A percentile compares a stretch with the other conserved stretches of the same genome.
phyloP scores from a whole-genome alignment of 1,140 invertebrate genomes.

The Ruditapes philippinarum region DNA sequence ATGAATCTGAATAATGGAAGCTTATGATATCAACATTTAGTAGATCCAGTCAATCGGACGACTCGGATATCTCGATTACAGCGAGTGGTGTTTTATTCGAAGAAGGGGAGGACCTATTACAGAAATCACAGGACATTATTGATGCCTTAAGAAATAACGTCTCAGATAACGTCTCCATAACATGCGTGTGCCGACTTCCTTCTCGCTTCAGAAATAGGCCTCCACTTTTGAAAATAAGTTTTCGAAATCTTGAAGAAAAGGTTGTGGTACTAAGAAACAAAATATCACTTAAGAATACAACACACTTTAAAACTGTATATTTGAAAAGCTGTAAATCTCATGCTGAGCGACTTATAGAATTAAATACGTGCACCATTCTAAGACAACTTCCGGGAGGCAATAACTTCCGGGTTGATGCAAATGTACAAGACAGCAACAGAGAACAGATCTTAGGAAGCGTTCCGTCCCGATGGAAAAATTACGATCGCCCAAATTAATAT shows the following conservation, averaged over 20 bases:
- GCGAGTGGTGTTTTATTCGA: neutral
- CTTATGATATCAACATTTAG: too few species aligned
- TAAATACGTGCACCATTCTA: too few species aligned
- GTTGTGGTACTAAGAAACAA: too few species aligned
- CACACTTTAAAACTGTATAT: too few species aligned
- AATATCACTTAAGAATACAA: too few species aligned
- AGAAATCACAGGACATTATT: conserved; percentile 10
- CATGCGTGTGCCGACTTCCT: neutral
- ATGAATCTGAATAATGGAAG: neutral
- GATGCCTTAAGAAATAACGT: neutral
- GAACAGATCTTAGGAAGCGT: neutral
- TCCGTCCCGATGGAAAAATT: neutral
- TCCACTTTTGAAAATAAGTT: neutral
- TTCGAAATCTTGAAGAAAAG: neutral
- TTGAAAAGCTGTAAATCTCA: too few species aligned
- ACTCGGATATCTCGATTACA: conserved; percentile 3
- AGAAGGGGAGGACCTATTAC: neutral
- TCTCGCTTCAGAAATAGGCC: neutral
- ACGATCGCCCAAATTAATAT: neutral
- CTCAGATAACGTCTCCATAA: neutral
- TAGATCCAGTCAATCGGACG: neutral
- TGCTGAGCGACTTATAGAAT: too few species aligned
- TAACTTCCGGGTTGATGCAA: too few species aligned
- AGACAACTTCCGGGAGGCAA: too few species aligned
- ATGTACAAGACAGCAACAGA: neutral